Evolutionary conservation across 2,113 vertebrate genomes (phyloP), one percentile per base, ranked within the genome.

Genomic region (Pedetes capensis): DNA sequence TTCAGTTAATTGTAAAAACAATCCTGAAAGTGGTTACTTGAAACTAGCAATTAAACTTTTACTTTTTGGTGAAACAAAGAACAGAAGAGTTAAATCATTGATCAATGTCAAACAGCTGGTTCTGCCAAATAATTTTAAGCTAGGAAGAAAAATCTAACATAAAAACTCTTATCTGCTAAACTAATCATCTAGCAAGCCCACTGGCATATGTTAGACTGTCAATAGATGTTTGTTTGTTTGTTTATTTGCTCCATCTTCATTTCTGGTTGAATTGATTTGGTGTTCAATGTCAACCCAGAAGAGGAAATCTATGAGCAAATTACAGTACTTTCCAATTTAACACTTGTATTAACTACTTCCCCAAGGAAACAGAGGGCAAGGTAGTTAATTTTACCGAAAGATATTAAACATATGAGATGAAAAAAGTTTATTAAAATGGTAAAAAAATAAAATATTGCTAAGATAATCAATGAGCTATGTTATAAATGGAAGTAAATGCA

Each of bases 241-340:
- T 92, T 96, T 95, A 18, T 94, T 95, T 93, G 25, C 76, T 95
- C 61, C 95, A 49, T 79, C 83, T 93, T 95, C 96, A 94, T 83
- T 83, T 87, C 74, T 88, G 86, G 95, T 74, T 76, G 44, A 78
- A 95, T 81, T 95, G 85, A 91, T 78, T 85, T 51, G 83, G 88
- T 51, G 68, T 94, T 94, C 95, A 87, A 93, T 95, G 79, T 74
- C 95, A 94, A 79, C 80, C 86, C 87, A 80, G 57, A 88, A 85
- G 27, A 39, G 29, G 55, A 96, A 79, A 64, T 93, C 83, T 87
- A 79, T 94, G 63, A 93, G 34, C 83, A 95, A 95, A 93, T 59
- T 69, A 96, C 47, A 93, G 22, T 32, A 61, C 42, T 83, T 20
- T 81, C 79, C 69, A 87, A 83, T 66, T 95, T 83, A 89, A 53